Percentiles rank a stretch among this genome's conserved stretches.
phyloP scores from a whole-genome alignment of 2,888 invertebrate genomes.

The Diarsia mendica region DNA sequence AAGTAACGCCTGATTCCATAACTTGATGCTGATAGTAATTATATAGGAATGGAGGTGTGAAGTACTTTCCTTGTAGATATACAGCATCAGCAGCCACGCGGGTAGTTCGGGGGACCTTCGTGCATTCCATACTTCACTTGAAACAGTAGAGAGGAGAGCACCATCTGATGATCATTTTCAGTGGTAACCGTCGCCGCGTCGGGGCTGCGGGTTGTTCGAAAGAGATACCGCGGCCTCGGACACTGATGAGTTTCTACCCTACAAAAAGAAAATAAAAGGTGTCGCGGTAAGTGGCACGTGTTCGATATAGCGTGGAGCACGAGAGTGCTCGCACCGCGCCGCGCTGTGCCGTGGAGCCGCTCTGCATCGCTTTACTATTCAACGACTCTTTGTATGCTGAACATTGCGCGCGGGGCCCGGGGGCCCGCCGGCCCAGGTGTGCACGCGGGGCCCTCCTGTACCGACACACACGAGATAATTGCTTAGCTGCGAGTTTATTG shows the following conservation, averaged over 20 bases:
- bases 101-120: too few relatives aligned
- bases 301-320: neutral
- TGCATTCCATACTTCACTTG: neutral
- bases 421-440: neutral
- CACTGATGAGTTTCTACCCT: too few relatives aligned
- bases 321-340: neutral
- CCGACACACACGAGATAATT: neutral
- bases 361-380: constrained; percentile 21
- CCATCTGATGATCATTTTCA: too few relatives aligned
- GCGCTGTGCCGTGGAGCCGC: neutral
- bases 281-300: neutral
- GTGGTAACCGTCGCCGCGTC: too few relatives aligned
- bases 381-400: constrained; percentile 27
- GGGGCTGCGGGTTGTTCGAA: too few relatives aligned
- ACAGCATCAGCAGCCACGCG: neutral
- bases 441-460: neutral
- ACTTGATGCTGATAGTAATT: neutral
- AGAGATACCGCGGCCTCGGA: too few relatives aligned
- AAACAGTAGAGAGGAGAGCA: neutral
- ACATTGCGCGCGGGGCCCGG: neutral
- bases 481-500: neutral
- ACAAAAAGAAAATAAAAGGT: too few relatives aligned
- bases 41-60: neutral
- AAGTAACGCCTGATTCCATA: too few relatives aligned
- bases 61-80: neutral